These are phyloP conservation scores for Agrenia bidenticulata DNA, from an alignment of 2,888 invertebrate species.

Conservation along the genomic window DNA sequence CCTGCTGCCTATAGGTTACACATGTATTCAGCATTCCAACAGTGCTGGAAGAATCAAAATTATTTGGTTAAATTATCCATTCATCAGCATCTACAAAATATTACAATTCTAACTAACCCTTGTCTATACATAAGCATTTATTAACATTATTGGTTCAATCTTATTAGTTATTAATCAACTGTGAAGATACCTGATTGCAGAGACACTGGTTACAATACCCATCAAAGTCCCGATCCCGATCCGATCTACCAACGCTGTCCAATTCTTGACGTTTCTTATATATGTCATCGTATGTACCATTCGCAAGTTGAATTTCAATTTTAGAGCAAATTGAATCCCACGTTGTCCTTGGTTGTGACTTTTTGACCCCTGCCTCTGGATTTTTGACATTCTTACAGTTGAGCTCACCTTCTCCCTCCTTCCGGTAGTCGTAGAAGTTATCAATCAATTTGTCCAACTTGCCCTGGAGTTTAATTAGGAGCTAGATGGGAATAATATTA, in stretches of 20 bases:
- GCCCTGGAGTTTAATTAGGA: conserved; percentile 11
- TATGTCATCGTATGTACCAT: conserved; percentile 29
- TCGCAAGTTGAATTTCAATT: conserved; percentile 29
- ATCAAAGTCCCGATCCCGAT: neutral
- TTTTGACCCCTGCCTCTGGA: neutral
- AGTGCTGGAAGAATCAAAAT: too few species aligned
- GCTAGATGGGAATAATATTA: conserved; percentile 1
- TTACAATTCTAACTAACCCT: too few species aligned
- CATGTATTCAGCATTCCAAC: too few species aligned
- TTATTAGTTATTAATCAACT: too few species aligned
- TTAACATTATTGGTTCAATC: too few species aligned
- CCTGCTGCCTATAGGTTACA: too few species aligned
- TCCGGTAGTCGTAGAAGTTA: conserved; percentile 29
- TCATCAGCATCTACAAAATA: too few species aligned
- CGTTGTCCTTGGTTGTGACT: neutral
- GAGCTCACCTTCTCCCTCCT: neutral
- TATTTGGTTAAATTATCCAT: too few species aligned
- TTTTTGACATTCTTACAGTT: neutral
- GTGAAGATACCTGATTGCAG: too few species aligned
- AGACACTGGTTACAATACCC: too few species aligned
- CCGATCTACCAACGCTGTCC: neutral
- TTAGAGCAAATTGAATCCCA: conserved; percentile 29
- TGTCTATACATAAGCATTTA: too few species aligned
- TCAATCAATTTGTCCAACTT: conserved; percentile 17
- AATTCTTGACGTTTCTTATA: neutral